Evolutionary conservation across 2,888 invertebrate genomes (phyloP).

Genomic region (Tyria jacobaeae): DNA sequence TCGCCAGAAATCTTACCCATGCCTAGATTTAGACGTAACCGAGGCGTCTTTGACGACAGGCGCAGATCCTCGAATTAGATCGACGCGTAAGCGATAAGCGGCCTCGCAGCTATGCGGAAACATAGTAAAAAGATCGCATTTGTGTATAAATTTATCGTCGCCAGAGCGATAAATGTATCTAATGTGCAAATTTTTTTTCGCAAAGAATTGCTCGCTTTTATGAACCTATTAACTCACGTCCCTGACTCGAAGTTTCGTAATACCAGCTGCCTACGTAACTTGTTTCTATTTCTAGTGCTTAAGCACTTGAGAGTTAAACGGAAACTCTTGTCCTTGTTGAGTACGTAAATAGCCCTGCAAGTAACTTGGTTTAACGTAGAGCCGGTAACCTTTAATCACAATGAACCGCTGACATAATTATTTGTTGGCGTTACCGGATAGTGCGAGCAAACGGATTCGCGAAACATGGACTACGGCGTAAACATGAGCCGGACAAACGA

Average conservation of each 20-base stretch:
- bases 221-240: constrained; percentile 69
- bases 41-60: constrained; percentile 73
- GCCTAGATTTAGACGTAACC: constrained; percentile 71
- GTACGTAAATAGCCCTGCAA: constrained; percentile 55
- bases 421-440: constrained; percentile 78
- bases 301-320: constrained; percentile 65
- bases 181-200: constrained; percentile 68
- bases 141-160: constrained; percentile 81
- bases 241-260: constrained; percentile 73
- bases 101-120: constrained; percentile 82
- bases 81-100: constrained; percentile 73
- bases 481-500: constrained; percentile 64
- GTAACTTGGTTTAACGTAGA: constrained; percentile 44
- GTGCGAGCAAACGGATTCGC: constrained; percentile 68
- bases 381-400: constrained; percentile 71
- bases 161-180: constrained; percentile 72
- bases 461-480: constrained; percentile 70
- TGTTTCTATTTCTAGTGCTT: constrained; percentile 76
- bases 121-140: constrained; percentile 78
- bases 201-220: constrained; percentile 66
- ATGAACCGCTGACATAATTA: constrained; percentile 81
- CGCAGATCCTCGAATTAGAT: constrained; percentile 80
- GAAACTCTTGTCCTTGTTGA: constrained; percentile 66
- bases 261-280: constrained; percentile 77
- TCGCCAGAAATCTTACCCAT: constrained; percentile 61